Evolutionary conservation across 2,888 invertebrate species (phyloP).

Genomic region (Stenchaetothrips biformis): DNA sequence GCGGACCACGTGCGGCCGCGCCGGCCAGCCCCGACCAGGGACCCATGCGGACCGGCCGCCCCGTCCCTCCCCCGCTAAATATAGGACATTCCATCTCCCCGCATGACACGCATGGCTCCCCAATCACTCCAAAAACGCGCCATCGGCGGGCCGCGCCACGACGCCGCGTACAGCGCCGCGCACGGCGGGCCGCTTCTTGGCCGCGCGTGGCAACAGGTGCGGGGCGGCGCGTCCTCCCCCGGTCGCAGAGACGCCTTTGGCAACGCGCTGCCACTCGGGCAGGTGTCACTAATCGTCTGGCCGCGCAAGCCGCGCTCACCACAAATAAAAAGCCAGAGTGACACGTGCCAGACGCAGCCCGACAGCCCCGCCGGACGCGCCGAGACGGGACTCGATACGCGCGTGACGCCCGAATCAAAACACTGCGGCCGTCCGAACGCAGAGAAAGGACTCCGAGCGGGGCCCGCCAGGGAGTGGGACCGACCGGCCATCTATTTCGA

Average conservation of each 20-base stretch:
- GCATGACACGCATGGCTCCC: neutral
- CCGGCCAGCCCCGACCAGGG: constrained; percentile 33
- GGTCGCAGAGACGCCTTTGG: constrained; percentile 43
- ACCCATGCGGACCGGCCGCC: constrained; percentile 37
- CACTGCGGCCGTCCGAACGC: neutral
- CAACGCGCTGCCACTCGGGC: neutral
- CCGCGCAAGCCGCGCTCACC: too few relatives aligned
- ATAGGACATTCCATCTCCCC: constrained; percentile 1
- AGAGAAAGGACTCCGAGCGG: neutral
- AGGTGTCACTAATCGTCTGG: constrained; percentile 42
- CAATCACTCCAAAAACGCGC: constrained; percentile 34
- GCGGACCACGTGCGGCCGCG: constrained; percentile 38
- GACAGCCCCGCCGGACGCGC: too few relatives aligned
- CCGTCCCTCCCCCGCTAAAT: constrained; percentile 39
- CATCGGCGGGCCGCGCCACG: constrained; percentile 44
- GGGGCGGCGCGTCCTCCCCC: constrained; percentile 44
- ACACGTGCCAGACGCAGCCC: constrained; percentile 49
- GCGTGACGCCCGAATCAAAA: too few relatives aligned
- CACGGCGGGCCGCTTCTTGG: constrained; percentile 33
- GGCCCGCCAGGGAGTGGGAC: constrained; percentile 45
- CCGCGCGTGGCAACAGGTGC: constrained; percentile 36
- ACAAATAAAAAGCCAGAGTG: constrained; percentile 45
- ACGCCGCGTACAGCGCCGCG: constrained; percentile 32
- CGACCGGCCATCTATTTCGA: constrained; percentile 38
- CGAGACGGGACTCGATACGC: too few relatives aligned